Evolutionary conservation across 2,797 vertebrate species (phyloP), one percentile per base, ranked within the genome.

Genomic region (Kryptolebias ocellatus): DNA sequence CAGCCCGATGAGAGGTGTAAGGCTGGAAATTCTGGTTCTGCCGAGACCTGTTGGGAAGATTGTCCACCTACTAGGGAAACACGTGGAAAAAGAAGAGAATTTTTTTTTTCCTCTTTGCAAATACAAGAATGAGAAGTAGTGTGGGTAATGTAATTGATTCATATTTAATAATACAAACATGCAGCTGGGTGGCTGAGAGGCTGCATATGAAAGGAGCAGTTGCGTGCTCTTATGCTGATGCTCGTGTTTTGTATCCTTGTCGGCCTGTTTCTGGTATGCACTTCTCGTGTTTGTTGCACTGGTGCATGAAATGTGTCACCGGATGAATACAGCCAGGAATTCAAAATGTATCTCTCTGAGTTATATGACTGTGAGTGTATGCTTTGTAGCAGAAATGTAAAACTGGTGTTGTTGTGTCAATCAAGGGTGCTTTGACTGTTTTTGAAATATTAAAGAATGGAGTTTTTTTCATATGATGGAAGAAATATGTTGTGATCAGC

Each of bases 261-360:
- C 44, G 46, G 70, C 76, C 78, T 83, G 86, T 87, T 87, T 87
- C 83, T 70, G 53, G 82, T 90, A 91, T 93, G 90, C 90, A 90
- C 83, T 92, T 92, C 86, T 90, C 72, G 63, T 92, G 92, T 93
- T 92, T 88, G 83, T 83, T 88, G 90, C 91, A 90, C 77, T 54
- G 85, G 86, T 88, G 90, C 89, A 87, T 90, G 77, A 92, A 92
- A 90, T 76, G 44, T 70, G 86, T 82, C 75, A 57, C 72, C 39
- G 63, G 70, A 80, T 79, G 76, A 84, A 49, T 72, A 67, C 78
- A 75, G 72, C 87, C 67, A 11, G 80, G 80, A 72, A 86, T 79
- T 87, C 70, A 81, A 18, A 2, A 55, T 37, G 47, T 79, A 76
- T 73, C 54, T 72, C 78, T 76, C 74, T 75, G 51, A 51, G 66